Percentiles rank a stretch among this genome's conserved stretches.
phyloP scores from a whole-genome alignment of 2,797 vertebrate species.

The Lepilemur ruficaudatus region DNA sequence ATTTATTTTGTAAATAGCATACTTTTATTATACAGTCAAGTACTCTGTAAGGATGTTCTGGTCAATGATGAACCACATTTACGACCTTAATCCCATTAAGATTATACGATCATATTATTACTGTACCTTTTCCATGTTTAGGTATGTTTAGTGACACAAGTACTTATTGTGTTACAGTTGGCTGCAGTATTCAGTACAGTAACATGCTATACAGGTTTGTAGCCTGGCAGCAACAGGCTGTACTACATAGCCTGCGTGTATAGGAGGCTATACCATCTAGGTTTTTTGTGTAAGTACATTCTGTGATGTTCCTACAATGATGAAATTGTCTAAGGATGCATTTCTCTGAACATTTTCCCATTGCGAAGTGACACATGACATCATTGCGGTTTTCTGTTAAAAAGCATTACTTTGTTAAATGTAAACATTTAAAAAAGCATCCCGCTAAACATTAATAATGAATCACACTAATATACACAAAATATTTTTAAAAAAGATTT shows the following conservation, averaged over 20 bases:
- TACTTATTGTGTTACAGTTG: not conserved
- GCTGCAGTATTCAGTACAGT: not conserved
- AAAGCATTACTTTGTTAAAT: not conserved
- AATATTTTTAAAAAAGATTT: not conserved
- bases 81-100: not conserved
- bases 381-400: slow-evolving; percentile 5
- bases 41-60: not conserved
- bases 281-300: not conserved
- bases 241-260: not conserved
- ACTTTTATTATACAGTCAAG: not conserved
- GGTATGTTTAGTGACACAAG: not conserved
- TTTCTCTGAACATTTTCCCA: not conserved
- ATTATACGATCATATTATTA: not conserved
- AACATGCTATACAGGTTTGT: not conserved
- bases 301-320: not conserved
- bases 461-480: not conserved
- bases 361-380: not conserved
- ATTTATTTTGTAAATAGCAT: not conserved
- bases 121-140: not conserved
- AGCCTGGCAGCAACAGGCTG: not conserved
- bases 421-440: not conserved
- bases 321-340: not conserved
- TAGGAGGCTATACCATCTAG: not conserved
- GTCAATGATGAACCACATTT: not conserved
- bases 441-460: not conserved